phyloP scores from a whole-genome alignment of 2,888 invertebrate species.

The Nomada lathburiana region DNA sequence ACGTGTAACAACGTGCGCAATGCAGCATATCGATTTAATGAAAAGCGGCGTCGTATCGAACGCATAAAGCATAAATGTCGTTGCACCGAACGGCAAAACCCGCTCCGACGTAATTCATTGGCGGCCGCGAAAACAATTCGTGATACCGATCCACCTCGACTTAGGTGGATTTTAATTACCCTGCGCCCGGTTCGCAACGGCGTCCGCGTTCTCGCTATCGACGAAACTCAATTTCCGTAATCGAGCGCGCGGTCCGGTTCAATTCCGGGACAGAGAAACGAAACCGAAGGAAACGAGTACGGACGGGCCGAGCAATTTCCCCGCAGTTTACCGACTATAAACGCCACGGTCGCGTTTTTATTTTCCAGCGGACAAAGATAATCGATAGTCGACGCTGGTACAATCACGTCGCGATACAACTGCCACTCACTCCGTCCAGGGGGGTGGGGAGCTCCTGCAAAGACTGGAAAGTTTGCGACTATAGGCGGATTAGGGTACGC shows the following conservation, averaged over 20 bases:
- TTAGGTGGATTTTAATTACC: too few species aligned
- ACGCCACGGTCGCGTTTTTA: neutral
- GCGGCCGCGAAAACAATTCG: neutral
- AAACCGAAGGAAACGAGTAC: neutral
- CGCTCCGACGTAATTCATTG: neutral
- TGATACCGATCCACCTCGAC: neutral
- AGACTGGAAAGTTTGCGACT: conserved; percentile 42
- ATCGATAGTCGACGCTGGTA: conserved; percentile 41
- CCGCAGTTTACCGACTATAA: conserved; percentile 23
- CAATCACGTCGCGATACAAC: conserved; percentile 31
- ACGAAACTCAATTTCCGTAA: neutral
- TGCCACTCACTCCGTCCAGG: neutral
- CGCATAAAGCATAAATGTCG: conserved; percentile 50
- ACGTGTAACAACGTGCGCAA: conserved; percentile 60
- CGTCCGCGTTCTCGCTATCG: neutral
- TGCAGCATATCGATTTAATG: conserved; percentile 63
- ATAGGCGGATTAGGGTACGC: conserved; percentile 25
- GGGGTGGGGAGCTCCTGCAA: conserved; percentile 4
- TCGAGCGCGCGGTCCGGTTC: too few species aligned
- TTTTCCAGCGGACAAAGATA: conserved; percentile 17
- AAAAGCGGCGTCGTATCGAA: conserved; percentile 50
- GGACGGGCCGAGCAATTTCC: neutral
- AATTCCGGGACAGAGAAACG: neutral
- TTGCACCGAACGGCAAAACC: conserved; percentile 16
- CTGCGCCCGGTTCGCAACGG: neutral